Evolutionary conservation across 2,888 invertebrate species (phyloP).

Genomic region (Pycnomerus fuliginosus): DNA sequence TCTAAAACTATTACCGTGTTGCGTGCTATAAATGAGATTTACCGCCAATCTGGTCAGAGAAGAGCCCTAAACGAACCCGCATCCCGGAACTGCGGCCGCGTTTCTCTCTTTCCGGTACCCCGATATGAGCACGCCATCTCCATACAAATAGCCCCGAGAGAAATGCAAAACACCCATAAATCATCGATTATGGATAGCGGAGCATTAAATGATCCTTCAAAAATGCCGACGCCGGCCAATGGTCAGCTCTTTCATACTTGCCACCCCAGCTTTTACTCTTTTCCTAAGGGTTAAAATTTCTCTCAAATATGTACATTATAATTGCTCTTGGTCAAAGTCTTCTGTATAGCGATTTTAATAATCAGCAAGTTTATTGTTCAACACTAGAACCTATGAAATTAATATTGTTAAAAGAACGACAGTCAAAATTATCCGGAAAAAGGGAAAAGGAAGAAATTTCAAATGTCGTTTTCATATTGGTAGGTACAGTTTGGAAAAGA

Average conservation of each 20-base stretch:
- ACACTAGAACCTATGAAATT: too few relatives aligned
- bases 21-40: conserved; percentile 16
- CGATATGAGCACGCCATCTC: conserved; percentile 18
- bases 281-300: too few relatives aligned
- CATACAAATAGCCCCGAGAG: conserved; percentile 21
- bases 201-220: conserved; percentile 48
- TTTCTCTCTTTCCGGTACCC: conserved; percentile 19
- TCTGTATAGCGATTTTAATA: too few relatives aligned
- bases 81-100: conserved; percentile 22
- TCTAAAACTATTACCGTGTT: conserved; percentile 15
- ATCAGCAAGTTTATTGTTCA: too few relatives aligned
- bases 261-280: too few relatives aligned
- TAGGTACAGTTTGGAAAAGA: too few relatives aligned
- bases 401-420: too few relatives aligned
- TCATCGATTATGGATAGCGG: conserved; percentile 22
- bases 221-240: conserved; percentile 41
- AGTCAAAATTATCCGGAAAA: too few relatives aligned
- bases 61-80: conserved; percentile 24
- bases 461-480: too few relatives aligned
- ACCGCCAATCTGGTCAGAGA: conserved; percentile 20
- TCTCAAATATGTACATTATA: too few relatives aligned
- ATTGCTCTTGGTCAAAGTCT: too few relatives aligned
- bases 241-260: conserved; percentile 16
- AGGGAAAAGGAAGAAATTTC: too few relatives aligned
- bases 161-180: conserved; percentile 22